Base-by-base conservation (phyloP, 1,140 invertebrate genomes). In the Panagrolaimus sp. region DNA sequence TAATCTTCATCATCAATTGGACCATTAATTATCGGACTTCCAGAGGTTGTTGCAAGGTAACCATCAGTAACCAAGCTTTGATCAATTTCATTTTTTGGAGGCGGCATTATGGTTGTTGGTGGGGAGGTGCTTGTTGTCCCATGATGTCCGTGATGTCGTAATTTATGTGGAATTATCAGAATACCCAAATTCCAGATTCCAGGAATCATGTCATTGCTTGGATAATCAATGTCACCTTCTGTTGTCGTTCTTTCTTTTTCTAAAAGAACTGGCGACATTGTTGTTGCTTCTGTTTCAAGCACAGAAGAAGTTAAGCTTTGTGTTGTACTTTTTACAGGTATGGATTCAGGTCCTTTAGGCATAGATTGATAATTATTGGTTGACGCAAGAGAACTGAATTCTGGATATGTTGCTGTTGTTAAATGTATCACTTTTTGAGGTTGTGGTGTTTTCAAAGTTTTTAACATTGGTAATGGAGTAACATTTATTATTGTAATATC, bases 1-100 rank as follows among this genome's bases (percentile, higher is more conserved):
- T 58, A 58, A 21, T 58, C 52, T 58, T 58, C 52, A 21, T 58
- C 52, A 28, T 58, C 52, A 17, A 58, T 8, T 21, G 52, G 52
- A n/a, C 28, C 21, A 21, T 21, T n/a, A 26, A 21, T 28, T 12
- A 26, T 12, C 14, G 52, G 17, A 26, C 17, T 21, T 26, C 21
- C 52, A 1, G 52, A 21, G 1, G 52, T 26, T 12, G 52, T 26
- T 58, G 8, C 17, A 58, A 28, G 7, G 2, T 4, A 38, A 38
- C 7, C 7, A 38, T 38, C 52, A n/a, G 21, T 4, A 58, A 21
- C 48, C 9, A 1, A 52, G 48, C 10, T 26, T 58, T n/a, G 21
- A 12, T 21, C 28, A 10, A 10, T 21, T 14, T 24, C 8, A 0
- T 12, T 3, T 21, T 58, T 1, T n/a, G 15, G 15, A 17, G 15